Percentiles rank a stretch among this genome's conserved stretches.
Conservation (phyloP, 1,140 invertebrate genomes). For the Aphaenogaster ashmeadi region DNA sequence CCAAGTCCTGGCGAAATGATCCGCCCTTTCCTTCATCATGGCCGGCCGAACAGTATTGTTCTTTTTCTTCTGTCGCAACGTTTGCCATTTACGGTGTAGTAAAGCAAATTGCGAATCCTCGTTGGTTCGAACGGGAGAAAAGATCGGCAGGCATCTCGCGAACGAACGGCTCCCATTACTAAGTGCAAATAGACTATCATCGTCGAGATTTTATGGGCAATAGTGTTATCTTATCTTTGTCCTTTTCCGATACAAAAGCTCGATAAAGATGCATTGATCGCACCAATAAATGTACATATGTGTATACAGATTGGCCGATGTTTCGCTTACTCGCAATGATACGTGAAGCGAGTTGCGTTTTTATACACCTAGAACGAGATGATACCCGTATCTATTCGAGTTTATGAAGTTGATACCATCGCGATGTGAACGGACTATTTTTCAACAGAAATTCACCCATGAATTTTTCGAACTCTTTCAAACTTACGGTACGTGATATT, state of each 20-base stretch:
- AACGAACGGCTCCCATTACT: not conserved
- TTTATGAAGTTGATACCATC: conserved; percentile 21
- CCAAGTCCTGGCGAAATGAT: not conserved
- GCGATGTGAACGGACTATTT: not conserved
- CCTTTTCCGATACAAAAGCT: conserved; percentile 9
- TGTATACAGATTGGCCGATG: not conserved
- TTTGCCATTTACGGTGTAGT: conserved; percentile 22
- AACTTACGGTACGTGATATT: not conserved
- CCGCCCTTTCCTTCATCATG: conserved; percentile 15
- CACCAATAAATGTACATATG: not conserved
- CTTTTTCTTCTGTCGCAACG: conserved; percentile 9
- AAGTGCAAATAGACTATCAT: conserved; percentile 51
- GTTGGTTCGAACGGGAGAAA: not conserved
- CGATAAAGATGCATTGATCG: conserved; percentile 4
- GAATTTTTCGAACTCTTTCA: not conserved
- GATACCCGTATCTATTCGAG: conserved; percentile 41
- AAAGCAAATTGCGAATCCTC: conserved; percentile 28
- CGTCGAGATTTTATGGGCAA: conserved; percentile 32
- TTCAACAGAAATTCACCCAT: not conserved
- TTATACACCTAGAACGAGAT: conserved; percentile 4
- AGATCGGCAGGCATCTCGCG: not conserved
- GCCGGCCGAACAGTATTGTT: not conserved
- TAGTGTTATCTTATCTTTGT: not conserved
- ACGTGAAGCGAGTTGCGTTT: conserved; percentile 19
- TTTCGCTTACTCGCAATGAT: conserved; percentile 5